phyloP scores from a whole-genome alignment of 2,888 invertebrate genomes.

The Tenodera sinensis region DNA sequence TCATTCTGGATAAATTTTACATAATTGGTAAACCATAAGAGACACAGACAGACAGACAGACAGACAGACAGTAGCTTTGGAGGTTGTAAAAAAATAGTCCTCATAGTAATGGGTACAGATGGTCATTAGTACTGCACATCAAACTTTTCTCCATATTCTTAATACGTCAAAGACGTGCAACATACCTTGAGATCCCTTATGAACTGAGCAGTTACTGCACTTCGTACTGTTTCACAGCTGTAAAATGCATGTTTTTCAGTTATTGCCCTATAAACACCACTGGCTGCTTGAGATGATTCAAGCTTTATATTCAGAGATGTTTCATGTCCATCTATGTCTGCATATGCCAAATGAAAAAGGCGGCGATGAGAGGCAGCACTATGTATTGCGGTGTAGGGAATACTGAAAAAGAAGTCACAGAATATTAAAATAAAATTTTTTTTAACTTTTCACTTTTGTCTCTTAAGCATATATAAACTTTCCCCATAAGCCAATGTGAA shows the following conservation, averaged over 20 bases:
- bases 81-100: too few relatives aligned
- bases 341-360: constrained; percentile 71
- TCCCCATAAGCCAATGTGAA: too few relatives aligned
- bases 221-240: constrained; percentile 86
- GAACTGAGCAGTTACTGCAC: constrained; percentile 83
- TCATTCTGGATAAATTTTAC: too few relatives aligned
- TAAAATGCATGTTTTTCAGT: constrained; percentile 92
- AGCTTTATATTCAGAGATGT: constrained; percentile 73
- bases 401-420: constrained; percentile 48
- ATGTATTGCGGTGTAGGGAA: constrained; percentile 77
- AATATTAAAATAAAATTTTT: neutral
- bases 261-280: constrained; percentile 78
- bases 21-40: too few relatives aligned
- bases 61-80: too few relatives aligned
- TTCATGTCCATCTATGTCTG: constrained; percentile 64
- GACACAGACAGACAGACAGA: too few relatives aligned
- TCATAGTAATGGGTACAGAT: too few relatives aligned
- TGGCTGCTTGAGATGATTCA: constrained; percentile 75
- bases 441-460: too few relatives aligned
- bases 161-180: neutral
- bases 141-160: neutral
- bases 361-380: constrained; percentile 73
- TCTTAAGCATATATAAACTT: too few relatives aligned
- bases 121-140: too few relatives aligned
- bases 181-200: constrained; percentile 77